Percentiles rank a stretch among this genome's conserved stretches.
Evolutionary conservation across 1,140 invertebrate genomes (phyloP).

Genomic region (Pogonomyrmex barbatus): DNA sequence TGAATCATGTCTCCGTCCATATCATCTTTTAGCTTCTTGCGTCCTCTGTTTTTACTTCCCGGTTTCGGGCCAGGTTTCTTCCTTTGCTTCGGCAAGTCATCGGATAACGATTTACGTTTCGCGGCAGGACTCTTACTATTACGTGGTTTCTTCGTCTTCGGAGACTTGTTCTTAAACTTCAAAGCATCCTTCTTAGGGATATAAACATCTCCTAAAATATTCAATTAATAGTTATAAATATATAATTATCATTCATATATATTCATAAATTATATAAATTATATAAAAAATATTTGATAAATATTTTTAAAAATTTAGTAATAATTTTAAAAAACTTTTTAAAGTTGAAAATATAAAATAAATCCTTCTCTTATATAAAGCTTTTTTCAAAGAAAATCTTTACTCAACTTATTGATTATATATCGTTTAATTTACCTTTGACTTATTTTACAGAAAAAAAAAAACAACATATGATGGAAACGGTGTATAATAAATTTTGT

Average conservation of each 20-base stretch:
- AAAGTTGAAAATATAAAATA: no score
- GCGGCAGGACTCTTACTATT: conserved; percentile 80
- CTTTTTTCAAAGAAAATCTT: no score
- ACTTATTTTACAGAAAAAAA: neutral
- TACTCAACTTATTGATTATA: no score
- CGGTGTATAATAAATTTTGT: neutral
- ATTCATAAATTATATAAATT: neutral
- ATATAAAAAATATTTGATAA: conserved; percentile 1
- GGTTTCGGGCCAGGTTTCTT: conserved; percentile 85
- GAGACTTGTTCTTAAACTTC: conserved; percentile 79
- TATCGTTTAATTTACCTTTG: neutral
- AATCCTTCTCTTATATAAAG: no score
- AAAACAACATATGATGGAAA: no score
- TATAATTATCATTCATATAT: neutral
- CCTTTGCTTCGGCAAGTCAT: conserved; percentile 81
- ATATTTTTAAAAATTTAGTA: neutral
- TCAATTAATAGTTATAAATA: neutral
- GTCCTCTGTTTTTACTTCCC: conserved; percentile 83
- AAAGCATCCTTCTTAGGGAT: conserved; percentile 82
- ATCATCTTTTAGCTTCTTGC: conserved; percentile 78
- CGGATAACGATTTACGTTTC: conserved; percentile 78
- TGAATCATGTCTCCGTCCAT: conserved; percentile 77
- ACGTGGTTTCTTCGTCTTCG: conserved; percentile 79
- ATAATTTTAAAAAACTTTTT: no score
- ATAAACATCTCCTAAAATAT: conserved; percentile 82